These are phyloP conservation scores for Perccottus glenii DNA, from an alignment of 2,113 vertebrate species.

Conservation along the genomic window DNA sequence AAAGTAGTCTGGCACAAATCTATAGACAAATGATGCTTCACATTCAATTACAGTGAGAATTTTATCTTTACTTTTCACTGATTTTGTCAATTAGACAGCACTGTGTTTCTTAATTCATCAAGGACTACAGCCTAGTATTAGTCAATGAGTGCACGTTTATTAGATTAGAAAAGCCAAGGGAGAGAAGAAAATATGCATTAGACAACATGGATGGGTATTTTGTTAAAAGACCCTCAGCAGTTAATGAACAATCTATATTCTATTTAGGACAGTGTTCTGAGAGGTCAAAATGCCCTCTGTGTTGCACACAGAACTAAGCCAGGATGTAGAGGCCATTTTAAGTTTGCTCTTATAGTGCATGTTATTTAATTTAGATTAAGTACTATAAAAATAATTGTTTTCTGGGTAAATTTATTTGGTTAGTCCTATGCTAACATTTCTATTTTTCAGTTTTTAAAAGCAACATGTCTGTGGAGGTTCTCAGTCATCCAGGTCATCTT, in stretches of 20 bases:
- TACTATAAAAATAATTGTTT: too few species aligned
- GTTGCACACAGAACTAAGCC: conserved; percentile 44
- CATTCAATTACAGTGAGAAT: conserved; percentile 77
- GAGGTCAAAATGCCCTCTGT: conserved; percentile 25
- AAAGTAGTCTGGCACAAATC: conserved; percentile 75
- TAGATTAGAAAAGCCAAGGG: conserved; percentile 37
- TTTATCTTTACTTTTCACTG: conserved; percentile 74
- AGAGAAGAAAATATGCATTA: conserved; percentile 27
- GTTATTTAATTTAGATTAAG: too few species aligned
- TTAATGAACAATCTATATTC: conserved; percentile 16
- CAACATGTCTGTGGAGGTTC: too few species aligned
- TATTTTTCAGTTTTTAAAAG: too few species aligned
- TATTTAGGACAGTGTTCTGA: conserved; percentile 21
- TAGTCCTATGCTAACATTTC: too few species aligned
- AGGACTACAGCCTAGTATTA: conserved; percentile 52
- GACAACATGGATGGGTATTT: conserved; percentile 18
- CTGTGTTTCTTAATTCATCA: conserved; percentile 68
- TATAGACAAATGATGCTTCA: conserved; percentile 80
- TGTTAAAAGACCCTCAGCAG: conserved; percentile 19
- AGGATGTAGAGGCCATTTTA: neutral
- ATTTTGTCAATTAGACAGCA: conserved; percentile 75
- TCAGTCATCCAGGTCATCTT: too few species aligned
- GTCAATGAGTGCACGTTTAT: conserved; percentile 49
- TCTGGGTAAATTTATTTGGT: too few species aligned
- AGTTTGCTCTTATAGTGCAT: too few species aligned